Conservation (phyloP, 2,888 invertebrate species). For the Cryptocephalus moraei region DNA sequence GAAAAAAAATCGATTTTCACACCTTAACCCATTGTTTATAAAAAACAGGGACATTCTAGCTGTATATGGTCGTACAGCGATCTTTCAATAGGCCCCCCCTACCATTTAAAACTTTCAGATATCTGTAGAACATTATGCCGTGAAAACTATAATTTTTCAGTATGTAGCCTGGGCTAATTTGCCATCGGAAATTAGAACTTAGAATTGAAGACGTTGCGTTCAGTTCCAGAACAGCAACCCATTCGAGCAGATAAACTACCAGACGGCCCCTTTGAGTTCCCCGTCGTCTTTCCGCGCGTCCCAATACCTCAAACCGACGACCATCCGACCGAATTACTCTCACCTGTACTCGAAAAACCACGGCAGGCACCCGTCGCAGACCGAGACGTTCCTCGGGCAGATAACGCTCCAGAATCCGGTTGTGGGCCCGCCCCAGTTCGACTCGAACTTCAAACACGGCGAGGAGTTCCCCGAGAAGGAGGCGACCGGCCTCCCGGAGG, state of each 20-base stretch:
- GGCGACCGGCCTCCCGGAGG: conserved; percentile 10
- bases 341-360: conserved; percentile 47
- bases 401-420: conserved; percentile 52
- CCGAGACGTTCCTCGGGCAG: conserved; percentile 53
- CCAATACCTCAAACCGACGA: conserved; percentile 29
- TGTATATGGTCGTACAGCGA: no score
- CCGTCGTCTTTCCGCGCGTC: conserved; percentile 10
- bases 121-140: no score
- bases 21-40: no score
- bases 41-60: no score
- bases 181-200: no score
- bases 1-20: no score
- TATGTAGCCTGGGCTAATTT: no score
- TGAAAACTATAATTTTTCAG: no score
- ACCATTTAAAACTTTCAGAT: no score
- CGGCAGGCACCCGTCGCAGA: conserved; percentile 49
- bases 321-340: conserved; percentile 45
- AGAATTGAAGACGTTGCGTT: no score
- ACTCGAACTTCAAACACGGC: conserved; percentile 13
- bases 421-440: conserved; percentile 31
- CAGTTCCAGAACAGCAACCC: not conserved
- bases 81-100: no score
- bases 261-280: conserved; percentile 2
- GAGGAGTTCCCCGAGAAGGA: conserved; percentile 12
- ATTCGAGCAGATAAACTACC: conserved; percentile 5